Percentiles rank a stretch among this genome's conserved stretches.
These are phyloP conservation scores for Leptinotarsa texana DNA, from an alignment of 1,140 invertebrate species.

Conservation along the genomic window DNA sequence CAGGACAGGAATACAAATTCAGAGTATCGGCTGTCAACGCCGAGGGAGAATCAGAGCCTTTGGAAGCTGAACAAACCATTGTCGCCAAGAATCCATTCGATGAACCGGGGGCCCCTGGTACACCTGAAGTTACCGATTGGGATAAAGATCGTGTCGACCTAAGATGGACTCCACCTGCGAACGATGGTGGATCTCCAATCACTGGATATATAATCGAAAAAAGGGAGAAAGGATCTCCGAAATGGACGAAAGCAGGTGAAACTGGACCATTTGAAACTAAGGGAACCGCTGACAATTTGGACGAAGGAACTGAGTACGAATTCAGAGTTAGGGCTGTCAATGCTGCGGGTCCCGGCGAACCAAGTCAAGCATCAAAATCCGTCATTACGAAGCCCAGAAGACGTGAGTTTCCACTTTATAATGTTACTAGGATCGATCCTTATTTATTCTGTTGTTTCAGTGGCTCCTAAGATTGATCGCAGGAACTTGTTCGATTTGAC, in stretches of 20 bases:
- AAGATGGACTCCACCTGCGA: conserved; percentile 85
- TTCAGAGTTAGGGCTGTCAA: conserved; percentile 85
- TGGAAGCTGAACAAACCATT: conserved; percentile 85
- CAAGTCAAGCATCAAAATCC: conserved; percentile 72
- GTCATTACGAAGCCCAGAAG: conserved; percentile 84
- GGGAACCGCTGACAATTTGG: conserved; percentile 76
- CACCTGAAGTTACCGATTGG: conserved; percentile 89
- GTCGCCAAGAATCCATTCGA: conserved; percentile 98
- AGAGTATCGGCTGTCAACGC: conserved; percentile 93
- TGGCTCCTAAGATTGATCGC: conserved; percentile 90
- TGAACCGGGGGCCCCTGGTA: conserved; percentile 87
- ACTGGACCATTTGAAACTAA: conserved; percentile 76
- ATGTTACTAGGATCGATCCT: background rate
- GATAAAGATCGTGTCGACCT: conserved; percentile 93
- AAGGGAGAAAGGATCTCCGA: conserved; percentile 82
- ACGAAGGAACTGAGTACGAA: conserved; percentile 86
- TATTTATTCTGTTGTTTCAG: conserved; percentile 58
- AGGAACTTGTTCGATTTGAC: conserved; percentile 76
- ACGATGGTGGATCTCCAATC: conserved; percentile 91
- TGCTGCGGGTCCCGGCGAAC: conserved; percentile 77
- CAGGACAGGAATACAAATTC: conserved; percentile 96
- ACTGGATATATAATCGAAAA: conserved; percentile 94
- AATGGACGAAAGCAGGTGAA: conserved; percentile 86
- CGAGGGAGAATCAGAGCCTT: conserved; percentile 91
- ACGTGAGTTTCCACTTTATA: conserved; percentile 63